Evolutionary conservation across 1,140 invertebrate genomes (phyloP), one percentile per base, ranked within the genome.

Genomic region (Streblospio benedicti): DNA sequence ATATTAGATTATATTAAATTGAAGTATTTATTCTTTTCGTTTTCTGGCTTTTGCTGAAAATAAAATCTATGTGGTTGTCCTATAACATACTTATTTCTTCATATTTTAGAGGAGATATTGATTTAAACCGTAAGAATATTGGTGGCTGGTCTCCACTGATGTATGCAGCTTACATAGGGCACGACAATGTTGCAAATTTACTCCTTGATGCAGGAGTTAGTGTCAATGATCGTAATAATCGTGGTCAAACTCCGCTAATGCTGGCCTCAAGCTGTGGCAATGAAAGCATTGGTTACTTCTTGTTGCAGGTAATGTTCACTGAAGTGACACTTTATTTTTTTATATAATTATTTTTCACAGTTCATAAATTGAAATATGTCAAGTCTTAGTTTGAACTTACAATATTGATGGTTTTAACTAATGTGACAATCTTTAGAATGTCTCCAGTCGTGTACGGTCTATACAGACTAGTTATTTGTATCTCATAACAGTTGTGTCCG

Each of bases 131-230:
- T 18, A 70, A 68, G 38, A 81, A 81, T 61, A 64, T 58, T 47
- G 71, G 73, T 28, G 79, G 79, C 3, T 81, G 80, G 80, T 81
- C 81, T 3, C 75, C 81, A 0, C 66, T 82, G 25, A 81, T 82
- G 79, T 82, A 82, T 70, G 81, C 80, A 1, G 73, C 77, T 57
- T 81, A 79, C 60, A 77, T 78, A 55, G 81, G 80, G 14, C 79
- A 82, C 67, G 72, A 77, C 25, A 73, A 71, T 47, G 73, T 80
- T 30, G 77, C 79, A 6, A 72, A 70, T 58, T 56, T 78, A 12
- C 60, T 82, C 32, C 61, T 81, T 35, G 71, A 77, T 44, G 70
- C 71, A 20, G 74, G 76, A 25, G 79, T 75, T 2, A 66, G 69
- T 59, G 70, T 76, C 0, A 76, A 81, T 63, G 63, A 74, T 2